Percentiles rank a stretch among this genome's conserved stretches.
Evolutionary conservation across 2,797 vertebrate species (phyloP).

Genomic region (Serranus cabrilla): DNA sequence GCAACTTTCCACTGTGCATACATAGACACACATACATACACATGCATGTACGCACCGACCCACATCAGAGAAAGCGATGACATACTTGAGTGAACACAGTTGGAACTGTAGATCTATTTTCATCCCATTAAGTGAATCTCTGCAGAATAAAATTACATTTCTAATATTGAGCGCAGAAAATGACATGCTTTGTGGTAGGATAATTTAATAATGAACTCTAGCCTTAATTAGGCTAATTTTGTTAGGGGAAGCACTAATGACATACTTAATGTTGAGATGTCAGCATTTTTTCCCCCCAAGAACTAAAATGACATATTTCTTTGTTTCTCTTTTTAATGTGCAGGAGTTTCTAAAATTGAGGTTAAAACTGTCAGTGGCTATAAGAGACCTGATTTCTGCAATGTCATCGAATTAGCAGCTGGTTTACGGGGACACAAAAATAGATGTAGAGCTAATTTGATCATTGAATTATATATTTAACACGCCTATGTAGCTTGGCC

Average conservation of each 20-base stretch:
- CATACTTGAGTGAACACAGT: slow-evolving; percentile 45
- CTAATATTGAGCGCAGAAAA: slow-evolving; percentile 50
- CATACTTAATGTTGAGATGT: slow-evolving; percentile 59
- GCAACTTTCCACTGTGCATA: background rate
- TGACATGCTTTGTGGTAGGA: slow-evolving; percentile 52
- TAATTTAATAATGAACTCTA: slow-evolving; percentile 68
- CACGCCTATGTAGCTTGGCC: slow-evolving; percentile 65
- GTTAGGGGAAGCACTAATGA: slow-evolving; percentile 64
- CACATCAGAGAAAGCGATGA: slow-evolving; percentile 41
- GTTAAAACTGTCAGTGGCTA: slow-evolving; percentile 37
- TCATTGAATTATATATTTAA: slow-evolving; percentile 76
- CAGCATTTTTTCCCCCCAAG: slow-evolving; percentile 47
- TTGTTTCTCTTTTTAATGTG: slow-evolving; percentile 25
- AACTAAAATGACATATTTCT: slow-evolving; percentile 54
- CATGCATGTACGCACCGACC: background rate
- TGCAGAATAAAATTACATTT: slow-evolving; percentile 61
- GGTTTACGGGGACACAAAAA: slow-evolving; percentile 58
- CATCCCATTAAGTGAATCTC: slow-evolving; percentile 61
- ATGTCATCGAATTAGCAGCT: slow-evolving; percentile 63
- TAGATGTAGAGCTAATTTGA: slow-evolving; percentile 65
- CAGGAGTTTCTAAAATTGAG: slow-evolving; percentile 27
- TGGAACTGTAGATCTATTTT: slow-evolving; percentile 58
- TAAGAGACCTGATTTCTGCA: slow-evolving; percentile 57
- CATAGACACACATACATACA: background rate
- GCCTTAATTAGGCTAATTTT: slow-evolving; percentile 73